Percentiles rank a stretch among this genome's conserved stretches.
Evolutionary conservation across 64 coral and sea anemone genomes (phyloP).

Genomic region (Montipora sp.): DNA sequence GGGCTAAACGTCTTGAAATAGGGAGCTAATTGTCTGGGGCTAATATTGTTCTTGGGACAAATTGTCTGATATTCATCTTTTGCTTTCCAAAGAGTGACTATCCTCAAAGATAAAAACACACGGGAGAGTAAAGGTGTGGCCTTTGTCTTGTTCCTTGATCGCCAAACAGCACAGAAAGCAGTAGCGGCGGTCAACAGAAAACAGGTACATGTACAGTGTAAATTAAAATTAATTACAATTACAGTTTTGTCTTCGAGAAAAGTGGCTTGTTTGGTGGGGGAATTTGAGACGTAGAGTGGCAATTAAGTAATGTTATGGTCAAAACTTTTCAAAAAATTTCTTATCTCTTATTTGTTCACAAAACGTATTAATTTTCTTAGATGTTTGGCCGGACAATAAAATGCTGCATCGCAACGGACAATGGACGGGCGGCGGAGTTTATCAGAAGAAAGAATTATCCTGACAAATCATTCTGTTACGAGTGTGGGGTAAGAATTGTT

Average conservation of each 20-base stretch:
- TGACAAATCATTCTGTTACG: slow-evolving; percentile 93
- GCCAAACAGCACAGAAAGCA: slow-evolving; percentile 86
- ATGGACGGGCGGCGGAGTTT: slow-evolving; percentile 93
- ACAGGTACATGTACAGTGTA: slow-evolving; percentile 63
- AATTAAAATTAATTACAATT: too few relatives aligned
- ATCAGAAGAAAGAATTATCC: slow-evolving; percentile 93
- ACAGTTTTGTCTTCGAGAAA: too few relatives aligned
- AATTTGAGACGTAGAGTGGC: too few relatives aligned
- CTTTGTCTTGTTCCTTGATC: slow-evolving; percentile 93
- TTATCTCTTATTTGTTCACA: background rate
- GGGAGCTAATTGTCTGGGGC: too few relatives aligned
- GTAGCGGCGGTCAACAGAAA: slow-evolving; percentile 91
- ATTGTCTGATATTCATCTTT: too few relatives aligned
- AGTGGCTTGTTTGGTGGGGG: too few relatives aligned
- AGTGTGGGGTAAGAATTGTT: slow-evolving; percentile 91
- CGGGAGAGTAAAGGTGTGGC: slow-evolving; percentile 95
- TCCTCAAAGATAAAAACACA: slow-evolving; percentile 84
- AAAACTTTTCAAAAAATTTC: background rate
- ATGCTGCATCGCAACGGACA: slow-evolving; percentile 95
- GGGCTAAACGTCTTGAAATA: too few relatives aligned
- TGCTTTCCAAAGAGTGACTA: slow-evolving; percentile 76
- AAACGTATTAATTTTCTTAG: slow-evolving; percentile 44
- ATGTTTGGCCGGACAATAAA: slow-evolving; percentile 99
- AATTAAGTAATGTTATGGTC: too few relatives aligned
- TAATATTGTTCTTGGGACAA: too few relatives aligned